Evolutionary conservation across 2,888 invertebrate genomes (phyloP).

Genomic region (Sinelater perroti): DNA sequence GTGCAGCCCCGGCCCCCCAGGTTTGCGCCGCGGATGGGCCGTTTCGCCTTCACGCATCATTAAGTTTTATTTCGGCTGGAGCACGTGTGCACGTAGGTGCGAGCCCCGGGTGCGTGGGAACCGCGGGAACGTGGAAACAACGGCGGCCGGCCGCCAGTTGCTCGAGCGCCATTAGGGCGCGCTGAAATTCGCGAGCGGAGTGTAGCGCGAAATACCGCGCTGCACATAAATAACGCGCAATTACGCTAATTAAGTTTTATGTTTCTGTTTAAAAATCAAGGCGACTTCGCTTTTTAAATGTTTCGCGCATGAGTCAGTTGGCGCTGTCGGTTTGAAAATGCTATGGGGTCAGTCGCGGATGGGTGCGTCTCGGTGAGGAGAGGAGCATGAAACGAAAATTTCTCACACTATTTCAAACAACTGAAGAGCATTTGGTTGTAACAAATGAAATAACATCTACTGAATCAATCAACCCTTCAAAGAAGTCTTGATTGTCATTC

Average conservation of each 20-base stretch:
- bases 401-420: too few species aligned
- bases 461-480: too few species aligned
- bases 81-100: constrained; percentile 15
- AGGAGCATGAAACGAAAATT: too few species aligned
- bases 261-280: constrained; percentile 5
- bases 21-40: constrained; percentile 33
- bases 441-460: too few species aligned
- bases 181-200: too few species aligned
- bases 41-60: constrained; percentile 42
- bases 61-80: constrained; percentile 21
- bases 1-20: too few species aligned
- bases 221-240: constrained; percentile 4
- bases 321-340: neutral
- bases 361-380: too few species aligned
- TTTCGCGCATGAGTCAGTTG: constrained; percentile 9
- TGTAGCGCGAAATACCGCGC: too few species aligned
- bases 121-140: neutral
- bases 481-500: too few species aligned
- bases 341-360: constrained; percentile 4
- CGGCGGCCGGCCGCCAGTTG: too few species aligned
- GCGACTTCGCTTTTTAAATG: constrained; percentile 12
- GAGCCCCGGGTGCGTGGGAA: constrained; percentile 10
- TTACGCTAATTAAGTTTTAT: constrained; percentile 9
- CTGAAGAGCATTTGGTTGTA: too few species aligned
- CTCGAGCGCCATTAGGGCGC: too few species aligned